Percentiles rank a stretch among this genome's conserved stretches.
Evolutionary conservation across 1,140 invertebrate genomes (phyloP).

Genomic region (Druon quercuslanigerum): DNA sequence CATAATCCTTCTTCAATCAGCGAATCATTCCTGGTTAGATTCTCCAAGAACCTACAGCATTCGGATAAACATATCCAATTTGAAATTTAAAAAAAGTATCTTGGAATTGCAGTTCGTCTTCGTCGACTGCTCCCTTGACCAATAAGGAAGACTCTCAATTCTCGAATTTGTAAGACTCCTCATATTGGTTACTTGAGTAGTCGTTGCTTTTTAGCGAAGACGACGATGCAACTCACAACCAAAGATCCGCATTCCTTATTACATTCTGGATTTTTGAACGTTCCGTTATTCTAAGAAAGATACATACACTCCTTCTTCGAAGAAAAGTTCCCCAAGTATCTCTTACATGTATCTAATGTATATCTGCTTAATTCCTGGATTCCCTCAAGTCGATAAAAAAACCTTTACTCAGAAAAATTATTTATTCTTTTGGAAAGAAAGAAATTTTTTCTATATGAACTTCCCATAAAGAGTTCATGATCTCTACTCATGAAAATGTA

Average conservation of each 20-base stretch:
- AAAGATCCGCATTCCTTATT: constrained; percentile 17
- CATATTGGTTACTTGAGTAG: constrained; percentile 35
- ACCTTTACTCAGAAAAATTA: neutral
- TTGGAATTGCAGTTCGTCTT: neutral
- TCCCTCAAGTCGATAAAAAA: neutral
- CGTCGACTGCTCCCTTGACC: neutral
- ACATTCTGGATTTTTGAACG: constrained; percentile 19
- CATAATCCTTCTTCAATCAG: no score
- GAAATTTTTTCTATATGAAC: no score
- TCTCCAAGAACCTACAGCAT: no score
- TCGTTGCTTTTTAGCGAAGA: constrained; percentile 39
- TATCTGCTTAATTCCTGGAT: constrained; percentile 1
- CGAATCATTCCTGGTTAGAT: no score
- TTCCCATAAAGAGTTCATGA: no score
- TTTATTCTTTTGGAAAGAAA: no score
- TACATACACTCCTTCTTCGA: neutral
- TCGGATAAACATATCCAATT: no score
- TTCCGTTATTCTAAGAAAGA: constrained; percentile 25
- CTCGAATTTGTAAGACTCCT: constrained; percentile 14
- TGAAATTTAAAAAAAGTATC: neutral
- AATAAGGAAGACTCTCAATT: constrained; percentile 10
- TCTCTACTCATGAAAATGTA: neutral
- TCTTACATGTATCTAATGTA: constrained; percentile 9
- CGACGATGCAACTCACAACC: constrained; percentile 14
- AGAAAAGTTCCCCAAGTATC: constrained; percentile 15